phyloP scores from a whole-genome alignment of 2,888 invertebrate species.

The Keiferia lycopersicella region DNA sequence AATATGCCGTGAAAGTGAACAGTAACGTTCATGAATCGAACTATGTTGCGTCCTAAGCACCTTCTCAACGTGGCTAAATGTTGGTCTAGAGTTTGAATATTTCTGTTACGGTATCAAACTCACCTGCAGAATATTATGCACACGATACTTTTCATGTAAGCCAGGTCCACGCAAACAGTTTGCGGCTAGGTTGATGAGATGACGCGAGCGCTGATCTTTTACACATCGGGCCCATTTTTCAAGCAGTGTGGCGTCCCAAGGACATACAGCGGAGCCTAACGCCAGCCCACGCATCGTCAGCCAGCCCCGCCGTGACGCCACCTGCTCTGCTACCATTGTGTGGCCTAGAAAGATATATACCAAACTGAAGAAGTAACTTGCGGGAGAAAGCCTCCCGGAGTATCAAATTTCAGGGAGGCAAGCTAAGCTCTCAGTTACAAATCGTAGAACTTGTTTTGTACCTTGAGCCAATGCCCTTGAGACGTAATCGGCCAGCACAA shows the following conservation, averaged over 20 bases:
- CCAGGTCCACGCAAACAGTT: conserved; percentile 67
- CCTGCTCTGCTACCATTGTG: conserved; percentile 71
- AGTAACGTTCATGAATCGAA: no score
- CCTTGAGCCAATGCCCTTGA: conserved; percentile 45
- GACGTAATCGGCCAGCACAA: conserved; percentile 63
- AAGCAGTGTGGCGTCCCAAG: conserved; percentile 67
- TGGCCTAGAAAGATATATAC: conserved; percentile 68
- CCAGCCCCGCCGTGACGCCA: conserved; percentile 57
- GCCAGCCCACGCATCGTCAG: conserved; percentile 62
- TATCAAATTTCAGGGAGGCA: neutral
- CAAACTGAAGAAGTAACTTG: conserved; percentile 16
- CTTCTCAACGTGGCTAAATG: no score
- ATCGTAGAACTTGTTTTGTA: no score
- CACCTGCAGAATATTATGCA: conserved; percentile 69
- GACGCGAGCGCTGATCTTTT: conserved; percentile 51
- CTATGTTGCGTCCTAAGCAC: no score
- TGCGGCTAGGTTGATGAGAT: conserved; percentile 63
- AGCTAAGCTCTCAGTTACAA: no score
- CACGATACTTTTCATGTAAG: conserved; percentile 66
- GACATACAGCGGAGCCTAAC: conserved; percentile 54
- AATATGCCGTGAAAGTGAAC: no score
- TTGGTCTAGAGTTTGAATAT: no score
- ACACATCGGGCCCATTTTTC: conserved; percentile 69
- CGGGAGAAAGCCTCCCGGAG: neutral
- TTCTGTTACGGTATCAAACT: neutral